Evolutionary conservation across 2,113 vertebrate genomes (phyloP).

Genomic region (Coracopsis vasa): DNA sequence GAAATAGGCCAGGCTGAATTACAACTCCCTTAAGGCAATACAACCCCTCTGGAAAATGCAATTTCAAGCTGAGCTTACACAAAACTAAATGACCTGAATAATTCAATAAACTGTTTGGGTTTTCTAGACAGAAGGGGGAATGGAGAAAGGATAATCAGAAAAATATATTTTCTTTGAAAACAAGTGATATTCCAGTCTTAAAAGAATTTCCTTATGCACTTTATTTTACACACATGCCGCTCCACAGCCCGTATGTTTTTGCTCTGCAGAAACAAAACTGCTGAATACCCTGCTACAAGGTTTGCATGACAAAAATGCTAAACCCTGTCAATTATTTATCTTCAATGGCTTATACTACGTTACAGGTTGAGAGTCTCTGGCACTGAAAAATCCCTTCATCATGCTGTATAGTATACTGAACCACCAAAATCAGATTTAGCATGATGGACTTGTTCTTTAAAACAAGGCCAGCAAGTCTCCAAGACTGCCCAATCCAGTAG

Average conservation of each 20-base stretch:
- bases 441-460: background rate
- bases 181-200: background rate
- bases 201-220: background rate
- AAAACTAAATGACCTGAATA: constrained; percentile 59
- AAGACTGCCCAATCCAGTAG: background rate
- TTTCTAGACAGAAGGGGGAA: constrained; percentile 6
- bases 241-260: background rate
- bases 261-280: background rate
- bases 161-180: background rate
- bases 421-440: background rate
- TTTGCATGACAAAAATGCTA: background rate
- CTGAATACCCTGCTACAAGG: background rate
- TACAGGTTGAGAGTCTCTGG: background rate
- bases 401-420: background rate
- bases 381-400: background rate
- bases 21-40: constrained; percentile 25
- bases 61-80: constrained; percentile 38
- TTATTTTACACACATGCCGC: background rate
- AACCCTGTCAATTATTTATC: background rate
- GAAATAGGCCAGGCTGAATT: constrained; percentile 15
- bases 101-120: constrained; percentile 51
- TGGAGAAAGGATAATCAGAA: background rate
- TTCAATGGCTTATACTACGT: background rate
- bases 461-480: background rate
- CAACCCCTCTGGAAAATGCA: constrained; percentile 25